Conservation (phyloP, 2,113 vertebrate genomes). For the Python bivittatus region DNA sequence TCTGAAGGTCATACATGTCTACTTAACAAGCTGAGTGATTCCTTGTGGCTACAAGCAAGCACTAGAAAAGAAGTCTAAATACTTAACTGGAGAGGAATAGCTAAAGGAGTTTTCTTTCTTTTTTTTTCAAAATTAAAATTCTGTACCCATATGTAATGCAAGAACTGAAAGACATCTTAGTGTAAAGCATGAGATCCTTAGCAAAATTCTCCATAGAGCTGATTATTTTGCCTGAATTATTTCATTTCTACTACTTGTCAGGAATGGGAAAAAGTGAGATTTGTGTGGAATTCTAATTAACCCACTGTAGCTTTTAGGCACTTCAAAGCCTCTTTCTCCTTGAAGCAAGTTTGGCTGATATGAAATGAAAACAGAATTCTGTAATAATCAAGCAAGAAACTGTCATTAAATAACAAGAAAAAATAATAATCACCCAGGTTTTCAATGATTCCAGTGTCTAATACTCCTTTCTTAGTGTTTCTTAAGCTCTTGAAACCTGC, state of each 20-base stretch:
- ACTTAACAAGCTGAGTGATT: not conserved
- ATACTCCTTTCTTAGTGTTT: conserved; percentile 15
- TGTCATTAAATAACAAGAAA: not conserved
- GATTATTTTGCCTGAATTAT: not conserved
- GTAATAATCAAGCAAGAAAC: not conserved
- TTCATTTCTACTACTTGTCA: not conserved
- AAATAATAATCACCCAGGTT: not conserved
- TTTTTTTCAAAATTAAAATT: conserved; percentile 4
- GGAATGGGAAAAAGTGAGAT: not conserved
- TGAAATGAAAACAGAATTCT: not conserved
- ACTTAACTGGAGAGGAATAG: not conserved
- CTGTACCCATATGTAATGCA: not conserved
- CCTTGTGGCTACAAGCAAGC: conserved; percentile 3
- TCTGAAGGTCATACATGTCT: not conserved
- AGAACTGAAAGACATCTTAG: not conserved
- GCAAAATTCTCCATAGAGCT: not conserved
- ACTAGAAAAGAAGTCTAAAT: not conserved
- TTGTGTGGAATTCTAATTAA: not conserved
- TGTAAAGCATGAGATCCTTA: not conserved
- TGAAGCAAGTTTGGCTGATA: not conserved
- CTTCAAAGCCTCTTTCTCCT: not conserved
- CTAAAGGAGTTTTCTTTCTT: not conserved
- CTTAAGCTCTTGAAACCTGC: conserved; percentile 12
- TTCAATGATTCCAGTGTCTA: conserved; percentile 27
- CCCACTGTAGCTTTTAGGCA: not conserved